Evolutionary conservation across 2,888 invertebrate species (phyloP).

Genomic region (Mesoligia furuncula): DNA sequence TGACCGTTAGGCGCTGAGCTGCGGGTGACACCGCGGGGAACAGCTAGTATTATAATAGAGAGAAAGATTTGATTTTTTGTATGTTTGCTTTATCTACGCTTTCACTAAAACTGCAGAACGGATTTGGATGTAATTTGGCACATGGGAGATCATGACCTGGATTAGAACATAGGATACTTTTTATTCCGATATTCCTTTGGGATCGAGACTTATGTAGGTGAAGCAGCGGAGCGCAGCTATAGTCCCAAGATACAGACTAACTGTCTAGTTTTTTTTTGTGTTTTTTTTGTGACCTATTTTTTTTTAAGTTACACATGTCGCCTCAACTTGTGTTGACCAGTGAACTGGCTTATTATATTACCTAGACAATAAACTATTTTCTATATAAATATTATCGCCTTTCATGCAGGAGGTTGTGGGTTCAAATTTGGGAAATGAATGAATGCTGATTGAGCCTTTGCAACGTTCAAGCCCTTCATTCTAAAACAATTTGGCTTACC

Average conservation of each 20-base stretch:
- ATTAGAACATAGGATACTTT: not conserved
- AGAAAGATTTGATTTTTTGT: too few species aligned
- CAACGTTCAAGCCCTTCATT: not conserved
- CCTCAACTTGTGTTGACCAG: not conserved
- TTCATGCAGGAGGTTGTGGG: not conserved
- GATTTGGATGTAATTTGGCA: not conserved
- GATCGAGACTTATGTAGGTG: not conserved
- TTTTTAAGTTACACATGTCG: not conserved
- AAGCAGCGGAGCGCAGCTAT: not conserved
- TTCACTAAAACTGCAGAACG: not conserved
- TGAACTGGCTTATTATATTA: not conserved
- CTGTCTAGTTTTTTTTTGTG: not conserved
- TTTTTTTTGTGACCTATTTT: not conserved
- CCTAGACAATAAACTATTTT: not conserved
- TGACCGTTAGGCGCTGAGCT: too few species aligned
- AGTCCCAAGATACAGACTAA: not conserved
- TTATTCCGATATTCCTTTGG: not conserved
- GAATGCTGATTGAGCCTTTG: not conserved
- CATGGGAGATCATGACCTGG: not conserved
- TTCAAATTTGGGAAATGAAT: not conserved
- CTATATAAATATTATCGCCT: not conserved
- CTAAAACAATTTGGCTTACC: not conserved
- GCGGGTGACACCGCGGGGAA: too few species aligned
- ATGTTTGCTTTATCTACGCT: not conserved
- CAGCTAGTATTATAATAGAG: too few species aligned